Evolutionary conservation across 2,797 vertebrate genomes (phyloP), one percentile per base, ranked within the genome.

Genomic region (Chiroxiphia lanceolata): DNA sequence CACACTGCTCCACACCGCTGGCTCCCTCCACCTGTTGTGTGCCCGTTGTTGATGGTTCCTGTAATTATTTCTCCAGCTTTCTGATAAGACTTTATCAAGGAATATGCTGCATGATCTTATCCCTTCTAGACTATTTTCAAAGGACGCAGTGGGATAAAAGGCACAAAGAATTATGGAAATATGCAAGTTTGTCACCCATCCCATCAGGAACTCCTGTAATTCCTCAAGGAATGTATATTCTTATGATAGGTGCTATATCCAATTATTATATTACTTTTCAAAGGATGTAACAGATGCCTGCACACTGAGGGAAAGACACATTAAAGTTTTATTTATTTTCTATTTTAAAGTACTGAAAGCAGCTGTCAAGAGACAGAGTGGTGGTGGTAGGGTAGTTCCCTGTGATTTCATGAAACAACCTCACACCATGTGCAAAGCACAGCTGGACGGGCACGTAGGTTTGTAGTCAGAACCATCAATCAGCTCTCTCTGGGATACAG

Each of bases 21-120:
- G 6, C 51, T 87, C 48, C 63, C 70, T 87, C 89, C 75, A 87
- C 92, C 89, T 86, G 77, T 80, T 84, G 90, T 89, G 56, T 50
- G 67, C 20, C 70, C 3, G 0, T 70, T 79, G 77, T 33, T 5
- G 6, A 61, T 1, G 0, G 60, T 42, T 68, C 47, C 78, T 47
- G 31, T 51, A 57, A 77, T 67, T 83, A 77, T 92, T 82, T 85
- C 48, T 89, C 20, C 59, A 91, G 72, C 47, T 59, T 82, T 68
- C 75, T 71, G 81, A 36, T 92, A 93, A 87, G 63, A 72, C 67
- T 54, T 91, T 42, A 92, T 21, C 68, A 83, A 83, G 40, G 44
- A 25, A 85, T 45, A 34, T 27, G 22, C 45, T 53, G n/a, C 65
- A 59, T 6, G 8, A 79, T 34, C 54, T 69, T 89, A 80, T 4